Base-by-base conservation (phyloP, 2,113 vertebrate genomes). In the Thryonomys swinderianus region DNA sequence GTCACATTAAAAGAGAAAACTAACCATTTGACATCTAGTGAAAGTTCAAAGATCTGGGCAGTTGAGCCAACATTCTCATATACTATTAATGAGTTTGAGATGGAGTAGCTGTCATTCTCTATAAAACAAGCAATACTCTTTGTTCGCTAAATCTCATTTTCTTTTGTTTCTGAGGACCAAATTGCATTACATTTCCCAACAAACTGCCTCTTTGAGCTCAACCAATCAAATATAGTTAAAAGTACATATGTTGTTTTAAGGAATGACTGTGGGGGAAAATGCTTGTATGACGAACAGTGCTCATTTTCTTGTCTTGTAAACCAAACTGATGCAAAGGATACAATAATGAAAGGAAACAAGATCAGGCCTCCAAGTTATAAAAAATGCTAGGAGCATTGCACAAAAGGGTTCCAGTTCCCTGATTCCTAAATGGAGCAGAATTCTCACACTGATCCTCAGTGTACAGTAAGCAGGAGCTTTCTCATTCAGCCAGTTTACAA, bases 21-120 rank as follows among this genome's bases (percentile, higher is more conserved):
- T 16, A 21, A 90, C 90, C 78, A n/a, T 84, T 93, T 4, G 34
- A 18, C 2, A 84, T 64, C 11, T 69, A 12, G 34, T 85, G 32
- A 88, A 92, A 88, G 82, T 80, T 90, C 13, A 74, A 90, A 87
- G 17, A 21, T 76, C 27, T 64, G 62, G 40, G 21, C 48, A 82
- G 27, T 1, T 67, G 30, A 27, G 3, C 16, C 59, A 76, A 81
- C 23, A 71, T 45, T 55, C 8, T 2, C 45, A 59, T 2, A 14
- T 85, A 34, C 27, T n/a, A n/a, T 62, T 90, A 78, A 78, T 27
- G 66, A 37, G 45, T 71, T 87, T 79, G 61, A 73, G 10, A 20
- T 85, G 42, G 42, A 84, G 25, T 51, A 89, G 11, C 53, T 89
- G 10, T 85, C 74, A 61, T 73, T 17, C 23, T 34, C 8, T 78